Evolutionary conservation across 30 jellyfish, hydroid and myxozoan species (phyloP), one percentile per base, ranked within the genome.

Genomic region (Chrysaora quinquecirrha): DNA sequence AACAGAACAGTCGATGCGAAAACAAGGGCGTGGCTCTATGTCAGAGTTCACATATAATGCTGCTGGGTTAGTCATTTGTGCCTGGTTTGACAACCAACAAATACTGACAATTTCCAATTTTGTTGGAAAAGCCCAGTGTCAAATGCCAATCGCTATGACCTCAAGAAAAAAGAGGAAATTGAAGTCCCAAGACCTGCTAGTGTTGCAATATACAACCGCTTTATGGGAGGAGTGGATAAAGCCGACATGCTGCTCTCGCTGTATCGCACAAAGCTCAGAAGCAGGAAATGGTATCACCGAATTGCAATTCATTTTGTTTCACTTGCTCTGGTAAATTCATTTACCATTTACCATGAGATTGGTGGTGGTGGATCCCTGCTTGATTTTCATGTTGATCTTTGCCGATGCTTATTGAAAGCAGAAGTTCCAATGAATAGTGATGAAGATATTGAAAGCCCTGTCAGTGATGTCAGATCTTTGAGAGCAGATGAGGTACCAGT

Each of bases 221-320:
- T 18, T 19, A 72, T 72, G 84, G 84, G 49, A 19, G 84, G 71
- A 21, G 84, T 72, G 21, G 84, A 72, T 64, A 72, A 43, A 49
- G 1, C 61, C 34, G 81, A 69, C 64, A 54, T 21, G 89, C 76
- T 77, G 34, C 48, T 77, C 66, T 61, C 89, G 22, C 48, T 77
- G 86, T 62, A 77, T 60, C 86, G 73, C 86, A 77, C 89, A 48
- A 62, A 77, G 58, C 28, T 49, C 71, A 56, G 82, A 32, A 11
- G 80, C 22, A 77, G 89, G 34, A 77, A 56, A 34, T 77, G 70
- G 89, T 77, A 77, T 62, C 86, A 77, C 67, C 85, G 87, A 77
- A 77, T 77, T 77, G 87, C 89, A n/a, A 18, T 75, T 32, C 87
- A 48, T 46, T 83, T 58, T 1, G 25, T 56, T 73, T 49, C 86